Conservation (phyloP, 2,888 invertebrate genomes). For the Dasypogon diadema region DNA sequence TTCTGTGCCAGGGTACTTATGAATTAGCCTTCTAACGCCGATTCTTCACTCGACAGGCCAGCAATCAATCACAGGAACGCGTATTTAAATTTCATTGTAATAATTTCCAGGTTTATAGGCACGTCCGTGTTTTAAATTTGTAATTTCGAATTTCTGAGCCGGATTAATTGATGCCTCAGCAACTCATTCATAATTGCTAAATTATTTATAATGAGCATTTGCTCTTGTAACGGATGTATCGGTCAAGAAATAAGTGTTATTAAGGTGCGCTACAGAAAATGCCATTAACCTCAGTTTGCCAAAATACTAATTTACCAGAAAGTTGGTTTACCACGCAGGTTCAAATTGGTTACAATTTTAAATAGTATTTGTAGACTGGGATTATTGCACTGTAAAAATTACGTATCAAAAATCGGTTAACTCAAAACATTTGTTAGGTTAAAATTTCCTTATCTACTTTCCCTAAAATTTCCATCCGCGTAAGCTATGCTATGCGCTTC, state of each 20-base stretch:
- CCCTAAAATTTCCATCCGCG: no score
- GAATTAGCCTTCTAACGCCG: conserved; percentile 5
- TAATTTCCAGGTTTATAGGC: conserved; percentile 29
- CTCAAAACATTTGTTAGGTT: no score
- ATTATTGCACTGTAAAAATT: no score
- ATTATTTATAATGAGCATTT: conserved; percentile 29
- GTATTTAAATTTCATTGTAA: conserved; percentile 42
- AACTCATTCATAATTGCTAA: conserved; percentile 17
- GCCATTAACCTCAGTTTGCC: no score
- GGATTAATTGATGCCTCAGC: conserved; percentile 26
- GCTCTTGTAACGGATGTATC: not conserved
- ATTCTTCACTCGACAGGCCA: not conserved
- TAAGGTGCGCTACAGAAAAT: not conserved
- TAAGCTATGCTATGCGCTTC: no score
- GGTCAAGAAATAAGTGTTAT: not conserved
- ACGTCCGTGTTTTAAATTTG: conserved; percentile 25
- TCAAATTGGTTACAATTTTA: no score
- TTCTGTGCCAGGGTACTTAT: not conserved
- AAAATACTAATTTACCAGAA: no score
- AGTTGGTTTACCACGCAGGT: no score
- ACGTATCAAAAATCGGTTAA: no score
- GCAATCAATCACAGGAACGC: conserved; percentile 31
- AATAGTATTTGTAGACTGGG: no score
- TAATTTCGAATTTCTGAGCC: conserved; percentile 4
- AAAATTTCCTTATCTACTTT: no score